Percentiles rank a stretch among this genome's conserved stretches.
These are phyloP conservation scores for Tapirus terrestris DNA, from an alignment of 2,113 vertebrate species.

Conservation along the genomic window DNA sequence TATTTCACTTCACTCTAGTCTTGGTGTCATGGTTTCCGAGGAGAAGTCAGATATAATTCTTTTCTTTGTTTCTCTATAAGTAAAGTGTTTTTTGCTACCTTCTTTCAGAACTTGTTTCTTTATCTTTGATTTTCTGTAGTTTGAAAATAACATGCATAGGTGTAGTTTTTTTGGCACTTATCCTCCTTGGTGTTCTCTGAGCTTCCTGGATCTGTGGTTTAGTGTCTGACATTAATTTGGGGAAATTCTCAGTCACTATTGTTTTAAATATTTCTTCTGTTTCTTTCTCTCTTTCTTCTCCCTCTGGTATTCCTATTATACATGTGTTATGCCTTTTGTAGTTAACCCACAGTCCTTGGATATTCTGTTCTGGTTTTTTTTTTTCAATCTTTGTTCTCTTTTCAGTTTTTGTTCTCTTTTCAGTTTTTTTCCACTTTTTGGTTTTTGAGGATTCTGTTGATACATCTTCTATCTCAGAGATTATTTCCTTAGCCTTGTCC, in stretches of 20 bases:
- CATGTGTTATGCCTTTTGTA: not conserved
- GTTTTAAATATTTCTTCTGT: not conserved
- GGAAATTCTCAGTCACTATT: not conserved
- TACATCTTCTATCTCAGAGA: no score
- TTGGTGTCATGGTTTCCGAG: not conserved
- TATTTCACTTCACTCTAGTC: not conserved
- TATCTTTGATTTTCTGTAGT: not conserved
- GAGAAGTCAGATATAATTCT: not conserved
- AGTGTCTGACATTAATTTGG: not conserved
- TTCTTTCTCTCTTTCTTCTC: not conserved
- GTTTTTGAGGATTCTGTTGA: not conserved
- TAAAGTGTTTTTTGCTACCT: not conserved
- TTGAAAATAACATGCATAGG: not conserved
- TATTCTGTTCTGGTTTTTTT: not conserved
- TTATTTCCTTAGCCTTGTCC: not conserved
- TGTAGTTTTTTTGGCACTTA: not conserved
- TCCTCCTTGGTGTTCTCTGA: not conserved
- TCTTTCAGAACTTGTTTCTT: not conserved
- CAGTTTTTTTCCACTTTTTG: not conserved
- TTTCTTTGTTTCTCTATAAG: not conserved
- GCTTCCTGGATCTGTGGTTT: not conserved
- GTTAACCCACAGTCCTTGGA: not conserved
- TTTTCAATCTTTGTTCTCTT: not conserved
- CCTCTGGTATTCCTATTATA: not conserved
- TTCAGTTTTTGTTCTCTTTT: not conserved